Base-by-base conservation (phyloP, 2,113 vertebrate genomes). In the Phylloscopus trochiloides region DNA sequence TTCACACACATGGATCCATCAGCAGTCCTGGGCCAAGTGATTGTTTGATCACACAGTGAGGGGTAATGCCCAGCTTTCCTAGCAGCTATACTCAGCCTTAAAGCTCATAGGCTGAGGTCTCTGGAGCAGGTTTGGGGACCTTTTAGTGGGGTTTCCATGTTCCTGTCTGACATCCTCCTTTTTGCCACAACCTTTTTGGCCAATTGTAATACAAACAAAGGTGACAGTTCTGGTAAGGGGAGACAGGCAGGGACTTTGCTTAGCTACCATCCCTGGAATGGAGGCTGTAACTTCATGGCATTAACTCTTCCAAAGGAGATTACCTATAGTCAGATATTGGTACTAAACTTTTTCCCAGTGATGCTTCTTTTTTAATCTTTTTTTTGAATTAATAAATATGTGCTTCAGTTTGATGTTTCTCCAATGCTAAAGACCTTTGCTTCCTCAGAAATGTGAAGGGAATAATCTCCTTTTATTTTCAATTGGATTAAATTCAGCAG, bases 381-480 rank as follows among this genome's bases (percentile, higher is more conserved):
- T 51, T 73, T 77, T 54, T 67, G 40, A 90, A 58, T 84, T 67
- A 68, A 75, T 65, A 94, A 77, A 52, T 45, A 66, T 4, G 20
- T 84, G 50, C 57, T 88, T 72, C 70, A 57, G 73, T 94, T 92
- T 92, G 62, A 92, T 66, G 76, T 91, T 89, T 93, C 62, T 65
- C 45, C 77, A 76, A 0, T 79, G 73, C 42, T 89, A 29, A 80
- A 54, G 77, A 80, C 55, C 36, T 61, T 88, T 73, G 22, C 58
- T 90, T 73, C 67, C 65, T 71, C 65, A 43, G 61, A 90, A 74
- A 81, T 84, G 51, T 65, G 75, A 88, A 78, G 20, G 75, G 51
- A 76, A 70, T 91, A 95, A 94, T 95, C 63, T 88, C 66, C 42
- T 92, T 86, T 89, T 96, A 80, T 82, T 94, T 75, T 91, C 82